phyloP scores from a whole-genome alignment of 2,797 vertebrate genomes.

The Falco concolor region DNA sequence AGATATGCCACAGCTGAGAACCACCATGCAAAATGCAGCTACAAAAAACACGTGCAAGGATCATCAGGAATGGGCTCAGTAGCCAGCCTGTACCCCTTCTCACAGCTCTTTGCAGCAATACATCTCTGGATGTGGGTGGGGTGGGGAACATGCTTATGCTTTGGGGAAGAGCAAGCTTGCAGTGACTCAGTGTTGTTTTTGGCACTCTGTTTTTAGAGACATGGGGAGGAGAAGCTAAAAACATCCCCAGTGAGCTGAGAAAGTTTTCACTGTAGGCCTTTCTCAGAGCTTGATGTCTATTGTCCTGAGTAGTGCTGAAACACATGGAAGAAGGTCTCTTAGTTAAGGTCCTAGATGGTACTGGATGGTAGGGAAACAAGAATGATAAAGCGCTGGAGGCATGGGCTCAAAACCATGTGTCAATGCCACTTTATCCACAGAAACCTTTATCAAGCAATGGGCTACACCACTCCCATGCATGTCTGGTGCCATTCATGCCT shows the following conservation, averaged over 20 bases:
- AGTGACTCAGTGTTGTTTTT: slow-evolving; percentile 64
- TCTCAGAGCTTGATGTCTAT: background rate
- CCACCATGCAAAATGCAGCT: background rate
- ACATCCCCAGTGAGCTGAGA: slow-evolving; percentile 19
- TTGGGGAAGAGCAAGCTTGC: slow-evolving; percentile 32
- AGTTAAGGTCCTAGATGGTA: background rate
- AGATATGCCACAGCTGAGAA: background rate
- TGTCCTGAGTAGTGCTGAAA: background rate
- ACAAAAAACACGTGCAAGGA: background rate
- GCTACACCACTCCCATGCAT: background rate
- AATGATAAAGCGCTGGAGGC: background rate
- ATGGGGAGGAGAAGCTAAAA: slow-evolving; percentile 35
- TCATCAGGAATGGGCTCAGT: background rate
- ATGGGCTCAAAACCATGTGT: background rate
- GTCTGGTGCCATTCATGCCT: background rate
- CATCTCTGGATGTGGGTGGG: slow-evolving; percentile 18
- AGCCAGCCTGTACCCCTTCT: background rate
- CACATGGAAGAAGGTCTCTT: background rate
- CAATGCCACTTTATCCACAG: background rate
- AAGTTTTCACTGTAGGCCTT: background rate
- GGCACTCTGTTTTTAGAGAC: slow-evolving; percentile 43
- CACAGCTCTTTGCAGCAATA: background rate
- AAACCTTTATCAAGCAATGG: background rate
- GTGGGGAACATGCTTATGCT: slow-evolving; percentile 5
- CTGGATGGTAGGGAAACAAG: background rate